Evolutionary conservation across 2,888 invertebrate species (phyloP).

Genomic region (Andrena minutula): DNA sequence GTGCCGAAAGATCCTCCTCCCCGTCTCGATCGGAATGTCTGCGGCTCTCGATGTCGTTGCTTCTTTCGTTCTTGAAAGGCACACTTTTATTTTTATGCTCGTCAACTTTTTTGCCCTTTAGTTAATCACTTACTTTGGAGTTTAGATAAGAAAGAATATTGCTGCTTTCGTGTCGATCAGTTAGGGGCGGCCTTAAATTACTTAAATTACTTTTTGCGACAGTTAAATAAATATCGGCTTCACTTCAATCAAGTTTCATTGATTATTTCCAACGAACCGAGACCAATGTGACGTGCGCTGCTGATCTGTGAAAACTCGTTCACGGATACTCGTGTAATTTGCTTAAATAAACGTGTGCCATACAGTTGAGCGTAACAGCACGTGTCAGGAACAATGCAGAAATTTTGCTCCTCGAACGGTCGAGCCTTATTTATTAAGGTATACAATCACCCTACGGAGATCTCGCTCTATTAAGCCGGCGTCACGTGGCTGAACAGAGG

Average conservation of each 20-base stretch:
- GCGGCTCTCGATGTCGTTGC: not conserved
- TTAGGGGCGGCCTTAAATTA: too few relatives aligned
- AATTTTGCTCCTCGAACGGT: constrained; percentile 70
- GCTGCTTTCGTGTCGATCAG: too few relatives aligned
- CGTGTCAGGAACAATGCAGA: constrained; percentile 67
- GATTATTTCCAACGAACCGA: constrained; percentile 25
- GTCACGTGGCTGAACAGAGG: constrained; percentile 51
- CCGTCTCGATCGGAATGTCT: not conserved
- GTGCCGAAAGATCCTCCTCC: not conserved
- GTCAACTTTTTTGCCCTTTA: too few relatives aligned
- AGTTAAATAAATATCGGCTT: not conserved
- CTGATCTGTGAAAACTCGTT: constrained; percentile 42
- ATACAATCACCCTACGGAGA: constrained; percentile 50
- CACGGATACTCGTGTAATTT: constrained; percentile 44
- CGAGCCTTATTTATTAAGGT: constrained; percentile 72
- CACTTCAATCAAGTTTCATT: constrained; percentile 11
- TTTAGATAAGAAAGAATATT: too few relatives aligned
- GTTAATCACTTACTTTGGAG: too few relatives aligned
- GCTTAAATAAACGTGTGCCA: constrained; percentile 42
- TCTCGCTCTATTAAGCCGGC: constrained; percentile 52
- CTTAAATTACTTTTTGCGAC: too few relatives aligned
- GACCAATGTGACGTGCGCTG: constrained; percentile 11
- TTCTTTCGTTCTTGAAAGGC: not conserved
- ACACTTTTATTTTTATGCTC: not conserved
- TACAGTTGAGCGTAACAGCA: constrained; percentile 59